phyloP scores from a whole-genome alignment of 2,888 invertebrate genomes.

The Exocentrus adspersus region DNA sequence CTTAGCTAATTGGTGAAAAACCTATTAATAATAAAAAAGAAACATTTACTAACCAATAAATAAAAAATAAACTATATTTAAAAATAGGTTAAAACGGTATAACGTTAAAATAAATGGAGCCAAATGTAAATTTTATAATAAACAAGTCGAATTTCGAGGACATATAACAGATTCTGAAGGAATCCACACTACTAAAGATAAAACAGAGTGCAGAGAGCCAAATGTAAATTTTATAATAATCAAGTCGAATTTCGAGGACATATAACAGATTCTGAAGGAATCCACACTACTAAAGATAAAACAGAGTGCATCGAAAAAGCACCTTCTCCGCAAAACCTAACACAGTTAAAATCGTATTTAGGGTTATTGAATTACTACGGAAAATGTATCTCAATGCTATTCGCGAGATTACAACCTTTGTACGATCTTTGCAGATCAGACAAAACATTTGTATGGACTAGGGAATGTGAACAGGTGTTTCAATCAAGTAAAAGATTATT shows the following conservation, averaged over 20 bases:
- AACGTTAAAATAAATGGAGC: conserved; percentile 42
- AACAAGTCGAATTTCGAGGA: conserved; percentile 44
- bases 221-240: conserved; percentile 40
- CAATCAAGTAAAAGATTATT: conserved; percentile 41
- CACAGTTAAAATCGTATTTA: conserved; percentile 24
- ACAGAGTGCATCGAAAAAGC: conserved; percentile 22
- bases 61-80: too few relatives aligned
- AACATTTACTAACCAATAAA: too few relatives aligned
- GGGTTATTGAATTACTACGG: conserved; percentile 15
- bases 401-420: neutral
- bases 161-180: conserved; percentile 33
- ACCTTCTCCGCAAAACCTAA: conserved; percentile 27
- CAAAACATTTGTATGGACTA: conserved; percentile 27
- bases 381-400: conserved; percentile 7
- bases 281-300: conserved; percentile 31
- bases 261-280: conserved; percentile 26
- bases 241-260: conserved; percentile 46
- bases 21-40: too few relatives aligned
- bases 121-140: conserved; percentile 44
- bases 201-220: conserved; percentile 27
- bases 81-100: conserved; percentile 39
- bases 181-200: conserved; percentile 29
- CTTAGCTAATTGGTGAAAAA: too few relatives aligned
- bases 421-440: conserved; percentile 32
- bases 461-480: conserved; percentile 37